These are phyloP conservation scores for Eupithecia subumbrata DNA, from an alignment of 2,888 invertebrate genomes.

Conservation along the genomic window DNA sequence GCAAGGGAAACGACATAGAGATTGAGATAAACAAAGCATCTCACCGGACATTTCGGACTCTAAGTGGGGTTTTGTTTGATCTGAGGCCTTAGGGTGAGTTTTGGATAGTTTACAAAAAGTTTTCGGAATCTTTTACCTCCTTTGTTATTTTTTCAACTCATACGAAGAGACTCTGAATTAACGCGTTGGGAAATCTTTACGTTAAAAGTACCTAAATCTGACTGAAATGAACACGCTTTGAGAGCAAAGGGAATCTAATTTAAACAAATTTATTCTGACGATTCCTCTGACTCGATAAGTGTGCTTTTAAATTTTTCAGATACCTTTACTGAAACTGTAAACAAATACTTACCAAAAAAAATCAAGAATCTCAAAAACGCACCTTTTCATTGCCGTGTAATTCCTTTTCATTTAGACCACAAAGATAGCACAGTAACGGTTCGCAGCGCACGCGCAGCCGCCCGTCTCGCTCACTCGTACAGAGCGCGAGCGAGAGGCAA, in stretches of 20 bases:
- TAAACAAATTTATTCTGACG: not conserved
- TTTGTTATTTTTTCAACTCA: too few relatives aligned
- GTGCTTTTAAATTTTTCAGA: not conserved
- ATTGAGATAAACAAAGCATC: not conserved
- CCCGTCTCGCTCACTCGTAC: slow-evolving; percentile 47
- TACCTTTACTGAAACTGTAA: not conserved
- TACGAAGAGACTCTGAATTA: too few relatives aligned
- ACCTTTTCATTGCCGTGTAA: not conserved
- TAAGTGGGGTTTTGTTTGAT: too few relatives aligned
- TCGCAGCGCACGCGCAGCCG: slow-evolving; percentile 61
- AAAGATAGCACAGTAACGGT: slow-evolving; percentile 59
- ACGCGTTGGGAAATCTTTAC: too few relatives aligned
- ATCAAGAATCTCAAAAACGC: not conserved
- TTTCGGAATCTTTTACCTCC: too few relatives aligned
- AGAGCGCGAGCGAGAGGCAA: slow-evolving; percentile 52
- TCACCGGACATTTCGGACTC: not conserved
- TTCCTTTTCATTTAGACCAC: slow-evolving; percentile 38
- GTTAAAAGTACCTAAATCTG: not conserved
- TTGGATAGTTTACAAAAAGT: too few relatives aligned
- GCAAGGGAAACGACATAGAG: slow-evolving; percentile 13
- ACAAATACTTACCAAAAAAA: not conserved
- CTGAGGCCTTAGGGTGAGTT: too few relatives aligned
- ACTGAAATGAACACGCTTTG: not conserved
- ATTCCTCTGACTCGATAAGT: too few relatives aligned
- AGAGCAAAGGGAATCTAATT: not conserved